Base-by-base conservation (phyloP, 2,888 invertebrate species). In the Drosophila neotestacea region DNA sequence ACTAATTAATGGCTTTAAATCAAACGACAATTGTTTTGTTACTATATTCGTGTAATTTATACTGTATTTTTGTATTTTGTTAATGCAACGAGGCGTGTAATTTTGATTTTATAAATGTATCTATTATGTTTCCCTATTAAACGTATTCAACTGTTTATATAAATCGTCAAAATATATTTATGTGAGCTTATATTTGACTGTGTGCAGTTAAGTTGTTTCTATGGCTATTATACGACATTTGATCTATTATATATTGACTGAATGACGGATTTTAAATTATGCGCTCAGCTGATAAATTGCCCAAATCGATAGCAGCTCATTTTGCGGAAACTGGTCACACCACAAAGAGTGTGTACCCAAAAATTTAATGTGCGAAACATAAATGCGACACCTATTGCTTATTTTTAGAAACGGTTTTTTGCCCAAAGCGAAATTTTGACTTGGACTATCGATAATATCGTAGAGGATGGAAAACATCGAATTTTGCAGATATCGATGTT, bases 1-100 rank as follows among this genome's bases (percentile, higher is more conserved):
- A 75, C 58, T 62, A 70, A 59, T 56, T 79, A 70, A 85, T 73
- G 89, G 89, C 89, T 89, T 86, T 87, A 85, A 87, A 74, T 80
- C 61, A 72, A 86, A 80, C 64, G 77, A 77, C 81, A 71, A 74
- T 73, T 87, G 68, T 82, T 80, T 75, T 86, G 85, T 85, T 85
- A 81, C 66, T 73, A 62, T 85, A 85, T 77, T 72, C 69, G 63
- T 88, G 81, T 88, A 79, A 80, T 83, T 85, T 85, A 83, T 78
- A 70, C 50, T 85, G 50, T 85, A 82, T 68, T 81, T 84, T 70
- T 82, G 70, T 70, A 78, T 73, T 81, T 85, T 79, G 83, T 81
- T 85, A 82, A 67, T 73, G 70, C 55, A 64, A 66, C 56, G 74
- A 67, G 70, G 58, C 75, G 62, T 62, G 64, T 82, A 73, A 67